These are phyloP conservation scores for Apantesis nais DNA, from an alignment of 2,888 invertebrate genomes.

Conservation along the genomic window DNA sequence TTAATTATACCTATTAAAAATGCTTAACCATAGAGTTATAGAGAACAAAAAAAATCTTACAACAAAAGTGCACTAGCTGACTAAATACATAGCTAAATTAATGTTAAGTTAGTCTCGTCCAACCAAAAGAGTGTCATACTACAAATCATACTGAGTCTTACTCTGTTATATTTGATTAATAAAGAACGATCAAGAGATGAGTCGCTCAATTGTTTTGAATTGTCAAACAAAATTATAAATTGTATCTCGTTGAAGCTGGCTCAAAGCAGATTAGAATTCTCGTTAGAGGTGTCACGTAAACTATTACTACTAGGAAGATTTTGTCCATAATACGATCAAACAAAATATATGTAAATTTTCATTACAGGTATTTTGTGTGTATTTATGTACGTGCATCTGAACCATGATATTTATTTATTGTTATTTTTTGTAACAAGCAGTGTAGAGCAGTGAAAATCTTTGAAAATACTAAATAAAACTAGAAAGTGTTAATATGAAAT, in stretches of 20 bases:
- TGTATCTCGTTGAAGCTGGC: constrained; percentile 72
- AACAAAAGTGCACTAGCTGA: not conserved
- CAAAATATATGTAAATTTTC: not conserved
- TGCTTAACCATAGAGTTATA: not conserved
- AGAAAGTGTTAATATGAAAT: not conserved
- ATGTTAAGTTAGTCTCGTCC: not conserved
- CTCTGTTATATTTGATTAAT: constrained; percentile 50
- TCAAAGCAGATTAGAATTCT: constrained; percentile 53
- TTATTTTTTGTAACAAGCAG: not conserved
- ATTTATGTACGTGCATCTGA: not conserved
- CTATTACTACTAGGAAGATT: not conserved
- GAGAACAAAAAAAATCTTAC: not conserved
- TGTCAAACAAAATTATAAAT: constrained; percentile 71
- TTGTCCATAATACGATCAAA: not conserved
- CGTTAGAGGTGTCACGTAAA: constrained; percentile 18
- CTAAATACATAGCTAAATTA: not conserved
- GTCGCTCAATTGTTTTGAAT: constrained; percentile 76
- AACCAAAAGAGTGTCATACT: not conserved
- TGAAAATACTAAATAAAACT: not conserved
- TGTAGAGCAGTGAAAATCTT: not conserved
- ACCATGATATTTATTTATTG: too few species aligned
- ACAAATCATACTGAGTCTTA: constrained; percentile 30
- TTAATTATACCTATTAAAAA: not conserved
- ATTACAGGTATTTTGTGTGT: not conserved
- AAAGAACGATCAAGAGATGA: constrained; percentile 64